Base-by-base conservation (phyloP, 2,888 invertebrate species). In the Xylophagus ater region DNA sequence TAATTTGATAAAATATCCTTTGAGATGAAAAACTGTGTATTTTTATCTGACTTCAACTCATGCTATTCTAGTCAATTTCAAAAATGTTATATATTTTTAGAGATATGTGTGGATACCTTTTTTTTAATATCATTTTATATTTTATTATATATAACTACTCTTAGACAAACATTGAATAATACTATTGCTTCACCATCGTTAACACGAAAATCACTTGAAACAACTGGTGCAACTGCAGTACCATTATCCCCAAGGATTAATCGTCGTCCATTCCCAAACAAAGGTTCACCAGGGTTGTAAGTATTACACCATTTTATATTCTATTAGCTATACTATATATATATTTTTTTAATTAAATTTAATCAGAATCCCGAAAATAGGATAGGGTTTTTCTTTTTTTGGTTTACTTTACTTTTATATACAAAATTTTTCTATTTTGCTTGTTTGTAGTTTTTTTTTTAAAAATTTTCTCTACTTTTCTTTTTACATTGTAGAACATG, bases 201-300 rank as follows among this genome's bases (percentile, higher is more conserved):
- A 31, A 47, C 50, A 12, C 51, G 56, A 36, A 54, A 53, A 39
- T 41, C 45, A 24, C 34, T 49, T 34, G 49, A 50, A 31, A 18
- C 43, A 17, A 37, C 49, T 17, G 40, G 45, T 15, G 33, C 45
- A 26, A 45, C 49, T 24, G 46, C 40, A 37, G 41, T 47, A 36
- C 54, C 54, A 31, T 44, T 52, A 31, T 56, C 57, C 35, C 57
- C 57, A 10, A 49, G 55, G 30, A 43, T 55, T n/a, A 45, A 40
- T 24, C 51, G 57, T 24, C 49, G 56, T 20, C 36, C 47, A 34
- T 50, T 53, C 44, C 50, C 53, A n/a, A 52, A 41, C 33, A 56
- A 57, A 49, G 50, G 52, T 39, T 54, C 56, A 17, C 53, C 55
- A 37, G 55, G 56, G 47, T 51, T 57, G 57, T 57, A 54, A 56